Percentiles rank a stretch among this genome's conserved stretches.
Conservation (phyloP, 2,888 invertebrate species). For the Xanthia togata region DNA sequence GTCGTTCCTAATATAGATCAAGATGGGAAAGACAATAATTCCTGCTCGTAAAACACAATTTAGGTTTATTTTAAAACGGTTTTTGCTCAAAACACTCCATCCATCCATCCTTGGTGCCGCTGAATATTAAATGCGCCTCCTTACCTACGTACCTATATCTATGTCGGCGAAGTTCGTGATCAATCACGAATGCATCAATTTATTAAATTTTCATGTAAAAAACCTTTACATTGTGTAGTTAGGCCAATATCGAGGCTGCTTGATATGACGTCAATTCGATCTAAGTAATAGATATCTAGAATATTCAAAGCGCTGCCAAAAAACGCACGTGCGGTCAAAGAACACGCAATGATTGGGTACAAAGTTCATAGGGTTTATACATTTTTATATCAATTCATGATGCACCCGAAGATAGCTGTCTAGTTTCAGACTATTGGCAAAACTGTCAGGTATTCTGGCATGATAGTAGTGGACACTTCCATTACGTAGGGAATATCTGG, state of each 20-base stretch:
- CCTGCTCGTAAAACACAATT: slow-evolving; percentile 1
- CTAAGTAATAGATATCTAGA: slow-evolving; percentile 26
- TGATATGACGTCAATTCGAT: slow-evolving; percentile 39
- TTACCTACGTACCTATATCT: slow-evolving; percentile 5
- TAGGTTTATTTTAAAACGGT: background rate
- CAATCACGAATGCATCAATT: slow-evolving; percentile 45
- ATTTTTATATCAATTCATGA: slow-evolving; percentile 33
- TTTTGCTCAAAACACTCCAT: slow-evolving; percentile 9
- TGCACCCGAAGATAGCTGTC: slow-evolving; percentile 32
- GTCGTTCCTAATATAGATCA: slow-evolving; percentile 21
- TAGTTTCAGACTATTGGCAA: slow-evolving; percentile 44
- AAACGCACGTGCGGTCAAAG: slow-evolving; percentile 47
- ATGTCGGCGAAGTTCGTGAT: slow-evolving; percentile 41
- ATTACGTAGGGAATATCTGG: slow-evolving; percentile 25
- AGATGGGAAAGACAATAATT: slow-evolving; percentile 1
- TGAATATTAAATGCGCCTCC: slow-evolving; percentile 27
- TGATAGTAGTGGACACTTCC: slow-evolving; percentile 11
- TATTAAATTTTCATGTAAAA: slow-evolving; percentile 27
- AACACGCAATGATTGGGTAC: slow-evolving; percentile 28
- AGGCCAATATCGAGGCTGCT: slow-evolving; percentile 36
- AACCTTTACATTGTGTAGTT: slow-evolving; percentile 23
- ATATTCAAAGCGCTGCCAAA: slow-evolving; percentile 45
- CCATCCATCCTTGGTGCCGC: slow-evolving; percentile 22
- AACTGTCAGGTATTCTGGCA: slow-evolving; percentile 27
- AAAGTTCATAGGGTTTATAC: slow-evolving; percentile 38